Percentiles rank a stretch among this genome's conserved stretches.
phyloP scores from a whole-genome alignment of 2,113 vertebrate species.

The Paraplagusia blochii region DNA sequence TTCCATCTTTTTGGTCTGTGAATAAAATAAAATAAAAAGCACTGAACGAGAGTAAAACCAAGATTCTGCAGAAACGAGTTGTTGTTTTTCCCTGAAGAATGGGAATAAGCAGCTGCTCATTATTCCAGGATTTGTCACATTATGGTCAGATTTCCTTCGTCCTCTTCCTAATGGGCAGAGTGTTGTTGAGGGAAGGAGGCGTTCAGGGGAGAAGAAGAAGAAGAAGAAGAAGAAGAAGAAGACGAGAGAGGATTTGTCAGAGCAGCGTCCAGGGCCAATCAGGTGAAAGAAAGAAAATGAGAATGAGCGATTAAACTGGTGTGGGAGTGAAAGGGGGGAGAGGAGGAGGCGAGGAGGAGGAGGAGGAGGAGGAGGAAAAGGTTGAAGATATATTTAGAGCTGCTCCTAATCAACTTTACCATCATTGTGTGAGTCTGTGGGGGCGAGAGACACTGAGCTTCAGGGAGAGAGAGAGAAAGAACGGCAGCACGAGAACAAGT shows the following conservation, averaged over 20 bases:
- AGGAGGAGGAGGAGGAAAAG: slow-evolving; percentile 40
- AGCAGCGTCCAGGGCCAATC: slow-evolving; percentile 40
- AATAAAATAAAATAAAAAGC: too few species aligned
- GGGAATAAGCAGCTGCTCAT: too few species aligned
- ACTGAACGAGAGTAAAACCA: too few species aligned
- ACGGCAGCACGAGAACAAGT: slow-evolving; percentile 47
- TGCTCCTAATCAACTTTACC: slow-evolving; percentile 74
- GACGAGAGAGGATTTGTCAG: slow-evolving; percentile 49
- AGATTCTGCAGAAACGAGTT: too few species aligned
- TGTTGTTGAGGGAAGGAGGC: too few species aligned
- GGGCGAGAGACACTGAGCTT: slow-evolving; percentile 38
- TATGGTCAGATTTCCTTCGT: too few species aligned
- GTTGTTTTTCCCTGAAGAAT: too few species aligned
- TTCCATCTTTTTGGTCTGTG: too few species aligned
- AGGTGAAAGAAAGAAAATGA: slow-evolving; percentile 35
- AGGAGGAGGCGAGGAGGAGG: slow-evolving; percentile 1
- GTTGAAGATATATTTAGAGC: slow-evolving; percentile 74
- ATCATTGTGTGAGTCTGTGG: slow-evolving; percentile 69
- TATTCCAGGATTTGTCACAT: too few species aligned
- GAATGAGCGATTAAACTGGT: slow-evolving; percentile 45
- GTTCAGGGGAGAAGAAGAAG: slow-evolving; percentile 39
- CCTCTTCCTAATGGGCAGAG: too few species aligned
- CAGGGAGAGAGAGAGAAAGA: slow-evolving; percentile 35
- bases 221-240: slow-evolving; percentile 9
- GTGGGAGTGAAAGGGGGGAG: slow-evolving; percentile 43